Evolutionary conservation across 2,113 vertebrate genomes (phyloP).

Genomic region (Hymenochirus boettgeri): DNA sequence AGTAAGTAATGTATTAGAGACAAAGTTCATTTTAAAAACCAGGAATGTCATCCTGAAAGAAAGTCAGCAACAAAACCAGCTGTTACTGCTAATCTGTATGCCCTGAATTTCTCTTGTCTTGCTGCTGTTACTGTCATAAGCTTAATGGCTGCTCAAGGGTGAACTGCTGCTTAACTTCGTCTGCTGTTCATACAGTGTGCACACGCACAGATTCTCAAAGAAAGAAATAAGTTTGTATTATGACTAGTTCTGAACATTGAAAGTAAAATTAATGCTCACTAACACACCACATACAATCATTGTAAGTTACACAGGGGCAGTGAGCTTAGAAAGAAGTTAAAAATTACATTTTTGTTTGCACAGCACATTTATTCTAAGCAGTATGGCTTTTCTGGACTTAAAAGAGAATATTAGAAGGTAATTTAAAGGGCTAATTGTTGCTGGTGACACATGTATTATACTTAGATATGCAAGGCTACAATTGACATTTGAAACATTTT

Average conservation of each 20-base stretch:
- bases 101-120: slow-evolving; percentile 9
- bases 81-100: slow-evolving; percentile 21
- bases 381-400: neutral
- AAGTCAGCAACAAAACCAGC: slow-evolving; percentile 7
- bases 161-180: slow-evolving; percentile 6
- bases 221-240: no score
- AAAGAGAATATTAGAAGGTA: no score
- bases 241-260: no score
- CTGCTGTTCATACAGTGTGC: neutral
- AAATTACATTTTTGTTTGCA: no score
- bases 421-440: no score
- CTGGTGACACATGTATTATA: no score
- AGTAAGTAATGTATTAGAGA: slow-evolving; percentile 9
- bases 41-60: slow-evolving; percentile 24
- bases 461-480: no score
- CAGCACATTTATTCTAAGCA: neutral
- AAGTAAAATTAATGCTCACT: no score
- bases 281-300: no score
- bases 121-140: slow-evolving; percentile 14
- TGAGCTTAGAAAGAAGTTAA: no score
- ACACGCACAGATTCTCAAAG: slow-evolving; percentile 1
- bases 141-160: slow-evolving; percentile 23
- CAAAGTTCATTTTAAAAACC: neutral
- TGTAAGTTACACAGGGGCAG: no score
- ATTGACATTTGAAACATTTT: no score